These are phyloP conservation scores for Chaetodon trifasciatus DNA, from an alignment of 2,797 vertebrate genomes.

Conservation along the genomic window DNA sequence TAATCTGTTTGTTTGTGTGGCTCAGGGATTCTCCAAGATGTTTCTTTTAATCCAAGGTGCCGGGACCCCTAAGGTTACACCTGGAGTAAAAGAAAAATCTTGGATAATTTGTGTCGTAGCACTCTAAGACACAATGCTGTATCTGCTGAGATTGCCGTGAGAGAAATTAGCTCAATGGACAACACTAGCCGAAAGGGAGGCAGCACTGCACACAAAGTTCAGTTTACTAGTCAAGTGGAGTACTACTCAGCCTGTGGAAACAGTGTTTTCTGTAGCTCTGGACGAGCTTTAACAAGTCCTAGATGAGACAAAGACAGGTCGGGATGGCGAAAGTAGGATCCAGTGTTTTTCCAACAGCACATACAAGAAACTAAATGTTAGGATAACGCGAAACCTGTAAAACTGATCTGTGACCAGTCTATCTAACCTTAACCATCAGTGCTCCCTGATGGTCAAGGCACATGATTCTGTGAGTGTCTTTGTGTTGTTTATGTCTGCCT, in stretches of 20 bases:
- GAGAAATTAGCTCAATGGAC: conserved; percentile 17
- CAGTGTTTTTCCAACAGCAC: background rate
- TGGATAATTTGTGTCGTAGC: background rate
- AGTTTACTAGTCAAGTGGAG: background rate
- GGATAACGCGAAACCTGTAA: background rate
- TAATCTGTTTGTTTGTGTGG: background rate
- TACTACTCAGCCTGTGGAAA: background rate
- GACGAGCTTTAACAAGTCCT: background rate
- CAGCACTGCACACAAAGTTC: conserved; percentile 17
- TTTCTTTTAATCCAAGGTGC: background rate
- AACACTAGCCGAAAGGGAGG: background rate
- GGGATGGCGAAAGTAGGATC: background rate
- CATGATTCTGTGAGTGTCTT: background rate
- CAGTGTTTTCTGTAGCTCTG: conserved; percentile 5
- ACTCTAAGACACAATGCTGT: background rate
- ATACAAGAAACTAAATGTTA: background rate
- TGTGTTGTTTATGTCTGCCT: too few relatives aligned
- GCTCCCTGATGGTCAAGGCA: background rate
- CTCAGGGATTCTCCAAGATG: background rate
- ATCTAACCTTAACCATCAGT: background rate
- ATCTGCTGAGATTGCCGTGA: background rate
- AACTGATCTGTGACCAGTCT: background rate
- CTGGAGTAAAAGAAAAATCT: background rate
- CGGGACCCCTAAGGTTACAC: background rate
- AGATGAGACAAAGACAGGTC: background rate